These are phyloP conservation scores for Calosoma granatense DNA, from an alignment of 1,140 invertebrate genomes.

Conservation along the genomic window DNA sequence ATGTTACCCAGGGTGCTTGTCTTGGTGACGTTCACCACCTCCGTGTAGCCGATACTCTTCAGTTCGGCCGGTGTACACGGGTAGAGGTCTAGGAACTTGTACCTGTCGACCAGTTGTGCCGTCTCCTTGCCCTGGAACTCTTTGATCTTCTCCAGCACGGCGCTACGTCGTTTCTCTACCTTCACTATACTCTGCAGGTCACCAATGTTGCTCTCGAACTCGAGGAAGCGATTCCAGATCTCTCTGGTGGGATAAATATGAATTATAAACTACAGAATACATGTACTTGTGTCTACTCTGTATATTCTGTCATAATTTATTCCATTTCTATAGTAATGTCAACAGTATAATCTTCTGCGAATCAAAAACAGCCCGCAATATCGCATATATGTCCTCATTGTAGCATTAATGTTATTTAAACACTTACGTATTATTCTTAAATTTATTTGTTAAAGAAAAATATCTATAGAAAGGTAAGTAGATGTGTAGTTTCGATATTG, in stretches of 20 bases:
- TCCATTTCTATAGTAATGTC: neutral
- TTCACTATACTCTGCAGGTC: conserved; percentile 97
- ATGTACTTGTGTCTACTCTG: too few species aligned
- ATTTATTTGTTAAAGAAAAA: conserved; percentile 15
- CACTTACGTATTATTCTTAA: too few species aligned
- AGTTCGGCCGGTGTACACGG: conserved; percentile 84
- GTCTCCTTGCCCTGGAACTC: conserved; percentile 97
- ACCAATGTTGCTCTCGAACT: conserved; percentile 98
- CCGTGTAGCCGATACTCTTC: conserved; percentile 63
- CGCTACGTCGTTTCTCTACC: conserved; percentile 87
- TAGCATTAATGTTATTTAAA: too few species aligned
- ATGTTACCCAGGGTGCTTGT: conserved; percentile 26
- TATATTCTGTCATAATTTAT: too few species aligned
- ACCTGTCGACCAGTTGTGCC: conserved; percentile 87
- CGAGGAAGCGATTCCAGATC: conserved; percentile 96
- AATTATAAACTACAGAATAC: conserved; percentile 14
- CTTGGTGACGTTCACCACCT: conserved; percentile 30
- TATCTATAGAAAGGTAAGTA: conserved; percentile 1
- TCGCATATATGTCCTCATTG: too few species aligned
- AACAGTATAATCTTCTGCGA: neutral
- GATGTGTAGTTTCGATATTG: too few species aligned
- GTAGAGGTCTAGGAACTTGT: conserved; percentile 89
- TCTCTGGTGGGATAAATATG: conserved; percentile 59
- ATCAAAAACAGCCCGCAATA: neutral
- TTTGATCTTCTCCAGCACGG: conserved; percentile 88